Percentiles rank a stretch among this genome's conserved stretches.
phyloP scores from a whole-genome alignment of 2,797 vertebrate genomes.

The Distichodus sexfasciatus region DNA sequence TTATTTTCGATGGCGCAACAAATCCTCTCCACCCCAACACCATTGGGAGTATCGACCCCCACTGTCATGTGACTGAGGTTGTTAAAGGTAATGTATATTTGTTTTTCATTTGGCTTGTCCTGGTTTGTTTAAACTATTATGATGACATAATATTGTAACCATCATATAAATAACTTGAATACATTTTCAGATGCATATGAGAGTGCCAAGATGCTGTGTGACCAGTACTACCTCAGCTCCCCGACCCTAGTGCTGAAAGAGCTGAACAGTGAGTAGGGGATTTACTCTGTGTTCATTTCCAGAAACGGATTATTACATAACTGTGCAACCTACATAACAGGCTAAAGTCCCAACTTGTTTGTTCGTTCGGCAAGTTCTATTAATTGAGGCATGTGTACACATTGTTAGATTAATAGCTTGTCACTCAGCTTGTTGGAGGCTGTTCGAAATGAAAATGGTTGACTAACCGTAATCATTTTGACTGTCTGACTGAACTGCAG shows the following conservation, averaged over 20 bases:
- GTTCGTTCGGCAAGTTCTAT: background rate
- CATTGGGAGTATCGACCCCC: slow-evolving; percentile 90
- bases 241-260: slow-evolving; percentile 84
- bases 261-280: slow-evolving; percentile 77
- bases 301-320: slow-evolving; percentile 2
- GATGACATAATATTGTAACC: background rate
- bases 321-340: slow-evolving; percentile 13
- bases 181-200: slow-evolving; percentile 82
- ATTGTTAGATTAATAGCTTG: slow-evolving; percentile 4
- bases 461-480: slow-evolving; percentile 53
- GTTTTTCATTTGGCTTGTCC: background rate
- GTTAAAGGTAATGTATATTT: slow-evolving; percentile 76
- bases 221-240: slow-evolving; percentile 90
- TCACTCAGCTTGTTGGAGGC: slow-evolving; percentile 51
- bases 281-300: slow-evolving; percentile 5
- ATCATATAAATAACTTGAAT: background rate
- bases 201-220: slow-evolving; percentile 91
- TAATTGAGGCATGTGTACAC: background rate
- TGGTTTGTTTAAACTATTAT: background rate
- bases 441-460: slow-evolving; percentile 26
- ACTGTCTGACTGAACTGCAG: slow-evolving; percentile 43
- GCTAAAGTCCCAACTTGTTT: background rate
- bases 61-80: slow-evolving; percentile 83
- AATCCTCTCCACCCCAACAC: slow-evolving; percentile 92
- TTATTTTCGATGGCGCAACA: slow-evolving; percentile 87